These are phyloP conservation scores for Athripsodes cinereus DNA, from an alignment of 2,888 invertebrate genomes.

Conservation along the genomic window DNA sequence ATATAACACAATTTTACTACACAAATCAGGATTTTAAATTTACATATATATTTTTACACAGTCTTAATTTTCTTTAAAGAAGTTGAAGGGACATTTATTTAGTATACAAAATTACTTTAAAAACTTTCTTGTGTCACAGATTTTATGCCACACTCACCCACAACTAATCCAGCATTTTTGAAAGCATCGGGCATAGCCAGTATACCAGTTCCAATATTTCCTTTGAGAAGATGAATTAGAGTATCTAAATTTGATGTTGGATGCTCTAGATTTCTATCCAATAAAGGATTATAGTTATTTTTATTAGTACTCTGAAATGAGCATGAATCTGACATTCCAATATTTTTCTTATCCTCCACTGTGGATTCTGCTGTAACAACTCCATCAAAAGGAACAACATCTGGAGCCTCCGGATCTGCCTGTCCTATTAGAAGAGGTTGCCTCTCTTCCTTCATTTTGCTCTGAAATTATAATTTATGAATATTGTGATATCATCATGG, in stretches of 20 bases:
- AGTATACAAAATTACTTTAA: no score
- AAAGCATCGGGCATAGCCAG: constrained; percentile 96
- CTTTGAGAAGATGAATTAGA: constrained; percentile 66
- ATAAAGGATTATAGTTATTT: constrained; percentile 49
- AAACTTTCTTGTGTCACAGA: no score
- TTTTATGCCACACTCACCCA: constrained; percentile 62
- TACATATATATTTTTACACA: no score
- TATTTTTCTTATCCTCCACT: constrained; percentile 32
- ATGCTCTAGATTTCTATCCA: constrained; percentile 65
- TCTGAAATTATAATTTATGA: no score
- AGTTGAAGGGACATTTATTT: no score
- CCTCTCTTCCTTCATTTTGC: constrained; percentile 60
- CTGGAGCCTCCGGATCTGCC: constrained; percentile 30
- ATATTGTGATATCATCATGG: no score
- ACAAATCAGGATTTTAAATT: no score
- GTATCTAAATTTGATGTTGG: constrained; percentile 78
- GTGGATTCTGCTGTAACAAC: constrained; percentile 30
- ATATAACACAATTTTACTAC: no score
- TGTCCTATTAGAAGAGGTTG: constrained; percentile 55
- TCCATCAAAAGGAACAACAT: constrained; percentile 18
- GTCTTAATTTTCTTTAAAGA: no score
- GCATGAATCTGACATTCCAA: constrained; percentile 34
- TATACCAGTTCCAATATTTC: constrained; percentile 86
- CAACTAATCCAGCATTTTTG: constrained; percentile 80
- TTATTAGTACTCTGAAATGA: constrained; percentile 31